A percentile compares a stretch with the other conserved stretches of the same genome.
phyloP scores from a whole-genome alignment of 2,888 invertebrate species.

The Hanleya hanleyi region DNA sequence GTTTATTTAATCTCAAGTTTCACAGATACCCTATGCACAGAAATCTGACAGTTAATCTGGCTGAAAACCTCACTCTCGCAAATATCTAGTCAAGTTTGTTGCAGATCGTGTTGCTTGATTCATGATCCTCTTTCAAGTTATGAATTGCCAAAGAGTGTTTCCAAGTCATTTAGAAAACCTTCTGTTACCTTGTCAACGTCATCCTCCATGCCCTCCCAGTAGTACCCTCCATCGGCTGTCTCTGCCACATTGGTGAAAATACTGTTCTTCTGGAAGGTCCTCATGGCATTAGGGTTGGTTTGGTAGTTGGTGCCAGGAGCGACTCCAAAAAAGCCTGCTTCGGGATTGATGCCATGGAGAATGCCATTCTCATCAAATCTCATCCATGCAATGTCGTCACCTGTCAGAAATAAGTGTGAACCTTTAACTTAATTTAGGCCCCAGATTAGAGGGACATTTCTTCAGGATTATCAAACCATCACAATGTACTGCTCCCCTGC shows the following conservation, averaged over 20 bases:
- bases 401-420: constrained; percentile 26
- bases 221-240: constrained; percentile 95
- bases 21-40: too few relatives aligned
- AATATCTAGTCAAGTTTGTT: too few relatives aligned
- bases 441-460: too few relatives aligned
- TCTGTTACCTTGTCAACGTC: constrained; percentile 74
- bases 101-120: too few relatives aligned
- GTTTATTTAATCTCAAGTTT: too few relatives aligned
- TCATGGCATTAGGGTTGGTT: constrained; percentile 98
- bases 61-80: too few relatives aligned
- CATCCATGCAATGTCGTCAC: constrained; percentile 96
- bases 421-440: not conserved
- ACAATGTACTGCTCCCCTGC: too few relatives aligned
- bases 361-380: constrained; percentile 78
- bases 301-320: constrained; percentile 94
- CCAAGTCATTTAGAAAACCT: too few relatives aligned
- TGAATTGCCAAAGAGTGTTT: too few relatives aligned
- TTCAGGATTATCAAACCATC: too few relatives aligned
- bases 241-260: constrained; percentile 98
- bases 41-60: too few relatives aligned
- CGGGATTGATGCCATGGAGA: constrained; percentile 96
- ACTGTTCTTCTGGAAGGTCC: constrained; percentile 90
- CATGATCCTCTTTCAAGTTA: too few relatives aligned
- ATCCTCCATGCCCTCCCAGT: constrained; percentile 98
- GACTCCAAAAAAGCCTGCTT: constrained; percentile 99